Base-by-base conservation (phyloP, 2,888 invertebrate genomes). In the Dryocosmus kuriphilus region DNA sequence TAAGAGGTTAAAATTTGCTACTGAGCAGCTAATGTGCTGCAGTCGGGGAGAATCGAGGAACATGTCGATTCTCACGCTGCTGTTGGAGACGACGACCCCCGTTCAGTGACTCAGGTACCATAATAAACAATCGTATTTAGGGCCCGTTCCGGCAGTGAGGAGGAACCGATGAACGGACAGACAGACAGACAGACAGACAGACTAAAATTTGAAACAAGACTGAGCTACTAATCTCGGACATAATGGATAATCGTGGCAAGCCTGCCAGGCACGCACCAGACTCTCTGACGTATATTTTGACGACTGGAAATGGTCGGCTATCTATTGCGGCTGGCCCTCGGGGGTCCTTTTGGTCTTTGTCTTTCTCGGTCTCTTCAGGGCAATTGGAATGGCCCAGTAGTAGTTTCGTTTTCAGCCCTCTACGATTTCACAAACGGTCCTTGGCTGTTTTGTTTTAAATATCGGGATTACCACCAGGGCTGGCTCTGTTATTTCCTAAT, bases 281-380 rank as follows among this genome's bases (percentile, higher is more conserved):
- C 67, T 63, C 67, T 63, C 63, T 7, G 88, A 90, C 89, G 90
- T 90, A 90, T 90, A 90, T 90, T 90, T 90, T 90, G 89, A 90
- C 90, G 89, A 90, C 88, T 90, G 87, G 74, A 89, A 89, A 89
- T 89, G 86, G 87, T 80, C 80, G 84, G 86, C 85, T 88, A 57
- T 57, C 80, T 88, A 57, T 57, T 57, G n/a, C n/a, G 85, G 73
- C 74, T 32, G 51, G 78, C 78, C 85, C 83, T 62, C 77, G 71
- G 84, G 84, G 73, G 55, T 55, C 51, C 51, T n/a, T 38, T 22
- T 57, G 14, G 57, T 57, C 24, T 41, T 38, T 41, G 41, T 41
- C 77, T 78, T 71, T 61, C 74, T 79, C 46, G 78, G 32, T 74
- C 79, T 78, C 57, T 67, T 27, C 41, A 14, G 35, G 41, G 35